Percentiles rank a stretch among this genome's conserved stretches.
phyloP scores from a whole-genome alignment of 2,797 vertebrate genomes.

The Tolypeutes matacus region DNA sequence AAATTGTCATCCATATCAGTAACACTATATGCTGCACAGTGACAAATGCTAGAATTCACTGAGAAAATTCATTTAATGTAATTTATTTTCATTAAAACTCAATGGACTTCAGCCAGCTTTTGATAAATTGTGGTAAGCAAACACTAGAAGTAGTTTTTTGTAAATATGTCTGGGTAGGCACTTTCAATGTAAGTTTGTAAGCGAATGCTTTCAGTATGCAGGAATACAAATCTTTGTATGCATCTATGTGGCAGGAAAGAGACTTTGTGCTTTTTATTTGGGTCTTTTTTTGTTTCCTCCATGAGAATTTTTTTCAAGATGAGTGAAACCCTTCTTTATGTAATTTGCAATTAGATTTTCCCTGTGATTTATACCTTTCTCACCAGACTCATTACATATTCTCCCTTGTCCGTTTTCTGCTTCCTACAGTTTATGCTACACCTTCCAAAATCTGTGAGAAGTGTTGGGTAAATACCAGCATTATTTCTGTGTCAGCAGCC shows the following conservation, averaged over 20 bases:
- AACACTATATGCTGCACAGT: background rate
- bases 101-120: background rate
- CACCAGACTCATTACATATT: background rate
- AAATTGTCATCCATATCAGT: background rate
- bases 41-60: background rate
- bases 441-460: background rate
- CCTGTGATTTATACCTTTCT: background rate
- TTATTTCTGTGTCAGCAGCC: background rate
- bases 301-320: background rate
- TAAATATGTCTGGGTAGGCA: background rate
- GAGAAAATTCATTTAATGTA: background rate
- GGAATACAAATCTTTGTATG: background rate
- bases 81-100: background rate
- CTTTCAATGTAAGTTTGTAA: background rate
- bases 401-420: background rate
- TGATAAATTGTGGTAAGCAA: background rate
- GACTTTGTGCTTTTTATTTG: background rate
- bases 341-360: background rate
- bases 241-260: background rate
- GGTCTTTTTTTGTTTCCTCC: background rate
- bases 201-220: background rate
- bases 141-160: background rate
- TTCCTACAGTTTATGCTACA: background rate
- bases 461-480: background rate
- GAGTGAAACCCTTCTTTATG: background rate